These are phyloP conservation scores for Mus spicilegus DNA, from an alignment of 2,113 vertebrate species.

Conservation along the genomic window DNA sequence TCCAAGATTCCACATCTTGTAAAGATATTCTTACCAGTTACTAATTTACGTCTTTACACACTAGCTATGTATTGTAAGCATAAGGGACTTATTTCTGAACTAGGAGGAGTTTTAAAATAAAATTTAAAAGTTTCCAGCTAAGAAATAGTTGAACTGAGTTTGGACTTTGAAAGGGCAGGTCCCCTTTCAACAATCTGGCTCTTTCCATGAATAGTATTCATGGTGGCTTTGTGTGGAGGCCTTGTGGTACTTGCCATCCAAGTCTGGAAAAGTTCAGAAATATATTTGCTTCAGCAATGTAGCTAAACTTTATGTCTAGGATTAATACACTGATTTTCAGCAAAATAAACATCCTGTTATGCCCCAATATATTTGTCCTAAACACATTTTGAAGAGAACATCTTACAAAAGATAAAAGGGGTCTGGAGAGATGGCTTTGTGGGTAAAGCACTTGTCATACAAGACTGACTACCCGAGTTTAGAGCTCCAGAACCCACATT, in stretches of 20 bases:
- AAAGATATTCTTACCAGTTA: constrained; percentile 5
- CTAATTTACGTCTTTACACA: constrained; percentile 2
- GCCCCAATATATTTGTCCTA: background rate
- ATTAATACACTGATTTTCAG: constrained; percentile 59
- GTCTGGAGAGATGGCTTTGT: background rate
- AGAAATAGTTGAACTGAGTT: constrained; percentile 55
- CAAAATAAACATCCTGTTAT: constrained; percentile 62
- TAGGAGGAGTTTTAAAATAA: constrained; percentile 10
- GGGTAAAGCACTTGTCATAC: background rate
- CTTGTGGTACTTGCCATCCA: background rate
- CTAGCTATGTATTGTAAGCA: constrained; percentile 41
- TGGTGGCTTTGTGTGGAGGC: background rate
- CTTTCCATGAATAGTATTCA: background rate
- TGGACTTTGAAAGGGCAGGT: constrained; percentile 51
- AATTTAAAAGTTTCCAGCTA: constrained; percentile 37
- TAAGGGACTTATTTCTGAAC: background rate
- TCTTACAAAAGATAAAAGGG: constrained; percentile 29
- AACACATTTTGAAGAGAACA: background rate
- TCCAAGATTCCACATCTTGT: background rate
- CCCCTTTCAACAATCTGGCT: constrained; percentile 15
- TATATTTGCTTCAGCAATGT: constrained; percentile 51
- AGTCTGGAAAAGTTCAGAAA: constrained; percentile 57
- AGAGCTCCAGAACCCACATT: background rate
- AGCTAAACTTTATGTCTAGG: constrained; percentile 53
- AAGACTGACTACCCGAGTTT: background rate